A percentile compares a stretch with the other conserved stretches of the same genome.
Conservation (phyloP, 2,113 vertebrate genomes). For the Pollachius pollachius region DNA sequence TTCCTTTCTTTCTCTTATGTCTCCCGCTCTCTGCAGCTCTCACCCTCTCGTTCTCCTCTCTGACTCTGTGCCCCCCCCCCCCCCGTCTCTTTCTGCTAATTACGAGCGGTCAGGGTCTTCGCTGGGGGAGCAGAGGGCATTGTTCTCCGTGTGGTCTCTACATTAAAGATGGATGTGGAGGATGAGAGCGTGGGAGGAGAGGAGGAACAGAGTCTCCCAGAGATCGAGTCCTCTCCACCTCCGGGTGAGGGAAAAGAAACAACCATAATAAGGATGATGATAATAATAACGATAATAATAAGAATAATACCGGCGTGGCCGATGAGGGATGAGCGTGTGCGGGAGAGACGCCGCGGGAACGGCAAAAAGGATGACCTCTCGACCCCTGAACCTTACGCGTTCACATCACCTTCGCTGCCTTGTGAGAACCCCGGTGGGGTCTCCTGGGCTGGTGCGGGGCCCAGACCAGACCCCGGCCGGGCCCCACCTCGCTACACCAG, state of each 20-base stretch:
- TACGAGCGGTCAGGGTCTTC: slow-evolving; percentile 45
- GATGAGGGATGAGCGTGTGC: neutral
- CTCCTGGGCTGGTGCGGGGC: too few relatives aligned
- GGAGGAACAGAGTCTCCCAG: slow-evolving; percentile 14
- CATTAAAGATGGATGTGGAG: slow-evolving; percentile 70
- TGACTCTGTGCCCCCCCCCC: slow-evolving; percentile 20
- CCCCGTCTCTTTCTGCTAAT: slow-evolving; percentile 43
- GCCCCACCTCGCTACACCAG: too few relatives aligned
- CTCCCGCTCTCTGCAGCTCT: slow-evolving; percentile 8
- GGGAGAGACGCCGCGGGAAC: neutral
- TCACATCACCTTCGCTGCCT: too few relatives aligned
- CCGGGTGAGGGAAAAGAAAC: neutral
- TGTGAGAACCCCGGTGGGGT: too few relatives aligned
- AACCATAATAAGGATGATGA: too few relatives aligned
- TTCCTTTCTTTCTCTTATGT: slow-evolving; percentile 8
- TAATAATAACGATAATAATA: neutral
- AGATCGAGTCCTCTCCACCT: neutral
- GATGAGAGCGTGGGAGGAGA: slow-evolving; percentile 37
- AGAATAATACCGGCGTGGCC: neutral
- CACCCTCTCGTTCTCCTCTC: slow-evolving; percentile 12
- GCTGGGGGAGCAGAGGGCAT: slow-evolving; percentile 43
- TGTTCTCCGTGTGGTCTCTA: slow-evolving; percentile 58
- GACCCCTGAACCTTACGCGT: too few relatives aligned
- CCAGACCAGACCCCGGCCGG: too few relatives aligned
- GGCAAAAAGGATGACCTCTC: neutral